phyloP scores from a whole-genome alignment of 1,140 invertebrate genomes.

The Drosophila ananassae region DNA sequence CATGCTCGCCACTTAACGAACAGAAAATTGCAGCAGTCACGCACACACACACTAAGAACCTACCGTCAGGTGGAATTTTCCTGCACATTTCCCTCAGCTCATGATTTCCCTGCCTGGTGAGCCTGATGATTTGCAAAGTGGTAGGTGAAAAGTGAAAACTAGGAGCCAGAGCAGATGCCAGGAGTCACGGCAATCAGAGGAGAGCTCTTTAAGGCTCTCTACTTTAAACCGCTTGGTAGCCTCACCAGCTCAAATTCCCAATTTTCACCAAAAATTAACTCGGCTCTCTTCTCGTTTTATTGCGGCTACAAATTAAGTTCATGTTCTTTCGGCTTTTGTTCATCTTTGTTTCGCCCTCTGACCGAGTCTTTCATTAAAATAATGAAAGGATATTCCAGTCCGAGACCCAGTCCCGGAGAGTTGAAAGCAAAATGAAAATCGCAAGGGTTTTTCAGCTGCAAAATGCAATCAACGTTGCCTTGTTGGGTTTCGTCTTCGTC shows the following conservation, averaged over 20 bases:
- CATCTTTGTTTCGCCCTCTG: slow-evolving; percentile 16
- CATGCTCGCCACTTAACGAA: slow-evolving; percentile 19
- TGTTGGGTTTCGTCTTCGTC: slow-evolving; percentile 52
- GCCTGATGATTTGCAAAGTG: slow-evolving; percentile 45
- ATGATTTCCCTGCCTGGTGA: not conserved
- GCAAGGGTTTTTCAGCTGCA: slow-evolving; percentile 45
- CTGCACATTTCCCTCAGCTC: slow-evolving; percentile 20
- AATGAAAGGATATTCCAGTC: slow-evolving; percentile 66
- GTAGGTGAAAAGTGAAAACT: slow-evolving; percentile 21
- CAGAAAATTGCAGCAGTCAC: slow-evolving; percentile 61
- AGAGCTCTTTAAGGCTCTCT: slow-evolving; percentile 20
- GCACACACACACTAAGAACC: slow-evolving; percentile 58
- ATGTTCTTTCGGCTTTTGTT: slow-evolving; percentile 22
- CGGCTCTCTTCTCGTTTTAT: slow-evolving; percentile 18
- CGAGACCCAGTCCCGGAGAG: not conserved
- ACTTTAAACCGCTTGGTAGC: not conserved
- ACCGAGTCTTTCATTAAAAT: slow-evolving; percentile 68
- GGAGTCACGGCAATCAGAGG: slow-evolving; percentile 14
- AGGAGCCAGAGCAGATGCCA: slow-evolving; percentile 32
- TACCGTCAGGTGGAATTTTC: slow-evolving; percentile 45
- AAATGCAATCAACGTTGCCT: slow-evolving; percentile 69
- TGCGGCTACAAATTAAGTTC: slow-evolving; percentile 62
- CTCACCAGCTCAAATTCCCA: slow-evolving; percentile 20
- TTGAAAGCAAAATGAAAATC: slow-evolving; percentile 8
- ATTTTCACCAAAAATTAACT: slow-evolving; percentile 36